phyloP scores from a whole-genome alignment of 2,113 vertebrate genomes.

The Axis porcinus region DNA sequence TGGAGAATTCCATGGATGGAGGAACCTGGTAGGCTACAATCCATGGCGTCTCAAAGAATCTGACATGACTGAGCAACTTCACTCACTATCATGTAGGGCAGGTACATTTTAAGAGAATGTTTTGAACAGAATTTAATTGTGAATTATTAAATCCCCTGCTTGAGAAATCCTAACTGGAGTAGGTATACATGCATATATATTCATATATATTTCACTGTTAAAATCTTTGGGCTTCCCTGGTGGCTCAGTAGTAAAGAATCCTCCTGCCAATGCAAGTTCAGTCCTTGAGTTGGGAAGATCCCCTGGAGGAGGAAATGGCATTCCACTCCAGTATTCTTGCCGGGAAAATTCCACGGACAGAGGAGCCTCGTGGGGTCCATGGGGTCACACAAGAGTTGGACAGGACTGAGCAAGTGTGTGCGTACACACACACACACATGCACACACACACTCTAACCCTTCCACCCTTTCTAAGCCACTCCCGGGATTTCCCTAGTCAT shows the following conservation, averaged over 20 bases:
- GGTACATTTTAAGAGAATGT: not conserved
- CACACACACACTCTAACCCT: not conserved
- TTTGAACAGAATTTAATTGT: not conserved
- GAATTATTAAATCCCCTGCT: not conserved
- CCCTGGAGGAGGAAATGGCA: not conserved
- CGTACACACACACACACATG: not conserved
- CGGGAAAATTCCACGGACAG: not conserved
- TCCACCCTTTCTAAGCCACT: not conserved
- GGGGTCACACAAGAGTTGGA: not conserved
- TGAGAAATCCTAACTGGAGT: not conserved
- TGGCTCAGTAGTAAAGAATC: not conserved
- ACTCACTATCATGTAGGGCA: not conserved
- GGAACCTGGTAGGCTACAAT: not conserved
- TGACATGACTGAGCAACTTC: fast-evolving
- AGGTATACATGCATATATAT: not conserved
- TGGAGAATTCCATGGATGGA: not conserved
- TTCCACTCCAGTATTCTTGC: not conserved
- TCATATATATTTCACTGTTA: not conserved
- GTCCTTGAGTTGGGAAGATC: not conserved
- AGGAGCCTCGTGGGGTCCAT: not conserved
- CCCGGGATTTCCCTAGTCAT: not conserved
- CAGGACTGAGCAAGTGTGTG: not conserved
- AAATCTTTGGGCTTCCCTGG: not conserved
- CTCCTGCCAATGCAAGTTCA: not conserved
- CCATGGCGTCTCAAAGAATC: not conserved